phyloP scores from a whole-genome alignment of 2,888 invertebrate species.

The Nomada goodeniana region DNA sequence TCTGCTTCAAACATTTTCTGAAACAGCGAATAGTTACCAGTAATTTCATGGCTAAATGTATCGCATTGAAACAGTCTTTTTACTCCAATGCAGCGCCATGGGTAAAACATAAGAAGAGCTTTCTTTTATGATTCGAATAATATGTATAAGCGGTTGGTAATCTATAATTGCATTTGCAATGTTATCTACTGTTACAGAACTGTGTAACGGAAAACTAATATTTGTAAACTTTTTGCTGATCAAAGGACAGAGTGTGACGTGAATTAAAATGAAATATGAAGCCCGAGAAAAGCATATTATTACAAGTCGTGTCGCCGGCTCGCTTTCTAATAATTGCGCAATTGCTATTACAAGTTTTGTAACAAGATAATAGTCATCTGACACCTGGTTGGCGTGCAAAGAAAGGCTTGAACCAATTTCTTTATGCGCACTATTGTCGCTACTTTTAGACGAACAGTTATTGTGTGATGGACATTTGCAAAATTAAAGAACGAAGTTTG shows the following conservation, averaged over 20 bases:
- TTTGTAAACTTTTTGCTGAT: not conserved
- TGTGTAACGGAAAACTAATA: not conserved
- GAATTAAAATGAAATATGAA: slow-evolving; percentile 36
- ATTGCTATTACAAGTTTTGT: slow-evolving; percentile 46
- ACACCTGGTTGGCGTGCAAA: not conserved
- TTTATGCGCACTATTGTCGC: not conserved
- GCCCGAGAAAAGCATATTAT: slow-evolving; percentile 28
- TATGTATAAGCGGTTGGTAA: no score
- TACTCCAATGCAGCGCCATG: no score
- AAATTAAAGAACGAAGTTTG: no score
- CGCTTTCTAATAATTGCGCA: slow-evolving; percentile 77
- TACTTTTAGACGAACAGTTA: not conserved
- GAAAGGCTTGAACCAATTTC: not conserved
- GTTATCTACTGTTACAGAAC: not conserved
- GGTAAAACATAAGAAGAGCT: no score
- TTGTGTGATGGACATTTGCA: no score
- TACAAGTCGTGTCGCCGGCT: slow-evolving; percentile 58
- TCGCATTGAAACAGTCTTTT: no score
- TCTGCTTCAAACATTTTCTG: no score
- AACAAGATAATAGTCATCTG: slow-evolving; percentile 35
- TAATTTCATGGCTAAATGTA: no score
- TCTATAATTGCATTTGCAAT: no score
- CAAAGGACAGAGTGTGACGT: not conserved
- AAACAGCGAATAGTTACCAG: no score
- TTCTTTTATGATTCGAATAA: no score